These are phyloP conservation scores for Schrankia costaestrigalis DNA, from an alignment of 2,888 invertebrate genomes.

Conservation along the genomic window DNA sequence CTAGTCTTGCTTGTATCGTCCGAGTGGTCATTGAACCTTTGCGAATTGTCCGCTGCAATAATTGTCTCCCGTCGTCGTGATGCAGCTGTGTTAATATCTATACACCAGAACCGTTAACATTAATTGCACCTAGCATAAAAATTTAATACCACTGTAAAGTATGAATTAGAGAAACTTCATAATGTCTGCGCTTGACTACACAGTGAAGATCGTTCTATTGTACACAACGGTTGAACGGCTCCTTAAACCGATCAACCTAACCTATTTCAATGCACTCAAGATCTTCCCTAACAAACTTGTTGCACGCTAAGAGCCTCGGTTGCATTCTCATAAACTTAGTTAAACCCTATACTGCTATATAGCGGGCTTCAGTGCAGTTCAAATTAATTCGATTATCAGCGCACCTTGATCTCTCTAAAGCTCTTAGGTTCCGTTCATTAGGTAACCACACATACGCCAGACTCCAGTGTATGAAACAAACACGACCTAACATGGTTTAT, in stretches of 20 bases:
- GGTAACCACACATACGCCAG: constrained; percentile 37
- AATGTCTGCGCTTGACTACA: constrained; percentile 16
- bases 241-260: constrained; percentile 59
- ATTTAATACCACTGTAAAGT: constrained; percentile 54
- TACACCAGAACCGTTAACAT: constrained; percentile 50
- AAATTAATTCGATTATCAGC: constrained; percentile 77
- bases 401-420: constrained; percentile 72
- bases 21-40: constrained; percentile 61
- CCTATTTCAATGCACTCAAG: constrained; percentile 75
- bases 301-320: constrained; percentile 69
- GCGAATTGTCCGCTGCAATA: constrained; percentile 61
- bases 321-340: constrained; percentile 77
- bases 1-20: constrained; percentile 40
- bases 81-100: constrained; percentile 57
- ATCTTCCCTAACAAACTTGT: constrained; percentile 74
- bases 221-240: constrained; percentile 41
- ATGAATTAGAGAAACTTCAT: constrained; percentile 22
- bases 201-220: too few relatives aligned
- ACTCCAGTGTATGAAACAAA: constrained; percentile 46
- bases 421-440: constrained; percentile 67
- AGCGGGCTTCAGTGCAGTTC: constrained; percentile 65
- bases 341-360: constrained; percentile 68
- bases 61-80: constrained; percentile 56
- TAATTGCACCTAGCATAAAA: constrained; percentile 58
- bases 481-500: constrained; percentile 33